These are phyloP conservation scores for Papilio gigon DNA, from an alignment of 2,888 invertebrate species.

Conservation along the genomic window DNA sequence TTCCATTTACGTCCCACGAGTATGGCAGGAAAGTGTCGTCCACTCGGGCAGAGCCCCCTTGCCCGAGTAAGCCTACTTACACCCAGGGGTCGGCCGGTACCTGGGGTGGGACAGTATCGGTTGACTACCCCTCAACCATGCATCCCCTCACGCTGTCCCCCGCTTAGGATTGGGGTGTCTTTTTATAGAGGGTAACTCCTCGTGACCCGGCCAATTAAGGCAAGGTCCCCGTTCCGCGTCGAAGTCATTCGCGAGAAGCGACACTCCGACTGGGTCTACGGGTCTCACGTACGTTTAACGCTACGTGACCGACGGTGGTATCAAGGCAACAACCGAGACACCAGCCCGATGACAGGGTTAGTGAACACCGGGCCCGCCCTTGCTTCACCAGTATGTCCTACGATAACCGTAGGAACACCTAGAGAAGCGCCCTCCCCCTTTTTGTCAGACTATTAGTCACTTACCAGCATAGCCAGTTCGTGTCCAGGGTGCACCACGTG, in stretches of 20 bases:
- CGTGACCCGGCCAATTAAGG: background rate
- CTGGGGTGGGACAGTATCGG: background rate
- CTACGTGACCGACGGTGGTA: background rate
- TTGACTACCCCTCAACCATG: background rate
- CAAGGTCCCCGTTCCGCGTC: background rate
- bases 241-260: background rate
- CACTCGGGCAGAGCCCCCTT: background rate
- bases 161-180: background rate
- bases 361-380: slow-evolving; percentile 3
- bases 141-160: background rate
- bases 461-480: background rate
- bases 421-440: background rate
- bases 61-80: background rate
- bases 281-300: background rate
- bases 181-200: background rate
- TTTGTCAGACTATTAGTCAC: background rate
- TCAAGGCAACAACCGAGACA: background rate
- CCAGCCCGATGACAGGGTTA: background rate
- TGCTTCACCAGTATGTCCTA: background rate
- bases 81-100: background rate
- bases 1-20: background rate
- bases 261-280: background rate
- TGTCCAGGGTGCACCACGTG: no score
- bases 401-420: background rate
- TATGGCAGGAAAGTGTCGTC: background rate